Evolutionary conservation across 2,797 vertebrate genomes (phyloP).

Genomic region (Iguana delicatissima): DNA sequence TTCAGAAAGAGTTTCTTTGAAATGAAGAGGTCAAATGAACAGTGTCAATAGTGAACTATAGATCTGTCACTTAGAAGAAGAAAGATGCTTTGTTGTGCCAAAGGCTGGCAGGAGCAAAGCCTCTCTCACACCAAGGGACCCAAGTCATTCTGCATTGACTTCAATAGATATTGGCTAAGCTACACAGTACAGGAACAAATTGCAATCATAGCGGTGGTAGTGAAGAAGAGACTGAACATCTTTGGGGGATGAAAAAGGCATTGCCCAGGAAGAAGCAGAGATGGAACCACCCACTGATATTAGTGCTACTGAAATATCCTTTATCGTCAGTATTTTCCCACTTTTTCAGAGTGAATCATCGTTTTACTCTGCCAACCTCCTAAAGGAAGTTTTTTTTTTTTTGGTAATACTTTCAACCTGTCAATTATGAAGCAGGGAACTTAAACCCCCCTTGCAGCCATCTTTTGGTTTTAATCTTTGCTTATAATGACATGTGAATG

Average conservation of each 20-base stretch:
- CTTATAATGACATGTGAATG: constrained; percentile 71
- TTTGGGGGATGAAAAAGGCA: background rate
- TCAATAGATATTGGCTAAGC: background rate
- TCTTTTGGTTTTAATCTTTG: constrained; percentile 73
- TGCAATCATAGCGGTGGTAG: background rate
- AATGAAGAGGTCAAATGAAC: constrained; percentile 18
- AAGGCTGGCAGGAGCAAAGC: constrained; percentile 4
- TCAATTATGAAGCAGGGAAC: constrained; percentile 70
- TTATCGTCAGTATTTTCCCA: constrained; percentile 48
- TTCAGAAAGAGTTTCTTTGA: constrained; percentile 46
- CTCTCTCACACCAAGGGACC: constrained; percentile 14
- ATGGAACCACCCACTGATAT: background rate
- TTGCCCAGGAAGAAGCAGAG: constrained; percentile 19
- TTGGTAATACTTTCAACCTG: constrained; percentile 56
- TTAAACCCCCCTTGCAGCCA: constrained; percentile 58
- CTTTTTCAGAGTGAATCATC: constrained; percentile 45
- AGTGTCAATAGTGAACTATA: constrained; percentile 2
- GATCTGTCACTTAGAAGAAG: constrained; percentile 9
- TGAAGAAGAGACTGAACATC: background rate
- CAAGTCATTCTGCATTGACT: background rate
- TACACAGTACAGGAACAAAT: constrained; percentile 16
- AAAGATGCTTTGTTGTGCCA: constrained; percentile 40
- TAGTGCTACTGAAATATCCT: constrained; percentile 13
- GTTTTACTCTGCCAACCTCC: constrained; percentile 43
- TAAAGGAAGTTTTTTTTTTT: constrained; percentile 46